A percentile compares a stretch with the other conserved stretches of the same genome.
These are phyloP conservation scores for Drosophila azteca DNA, from an alignment of 1,140 invertebrate species.

Conservation along the genomic window DNA sequence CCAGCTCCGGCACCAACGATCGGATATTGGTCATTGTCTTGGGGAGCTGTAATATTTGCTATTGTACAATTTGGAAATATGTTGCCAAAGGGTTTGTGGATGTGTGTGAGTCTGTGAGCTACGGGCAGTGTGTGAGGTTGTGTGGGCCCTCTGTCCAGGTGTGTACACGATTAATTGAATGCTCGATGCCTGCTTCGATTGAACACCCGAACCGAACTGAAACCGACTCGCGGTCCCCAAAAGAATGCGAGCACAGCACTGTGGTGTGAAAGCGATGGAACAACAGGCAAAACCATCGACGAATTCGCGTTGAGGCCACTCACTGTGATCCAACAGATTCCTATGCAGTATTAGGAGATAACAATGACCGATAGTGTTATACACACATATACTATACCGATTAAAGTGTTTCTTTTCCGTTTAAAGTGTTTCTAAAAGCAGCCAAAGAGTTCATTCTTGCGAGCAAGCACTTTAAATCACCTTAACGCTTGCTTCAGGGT, in stretches of 20 bases:
- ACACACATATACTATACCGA: too few relatives aligned
- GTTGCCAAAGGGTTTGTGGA: conserved; percentile 9
- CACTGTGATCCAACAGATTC: conserved; percentile 30
- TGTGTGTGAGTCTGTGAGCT: conserved; percentile 1
- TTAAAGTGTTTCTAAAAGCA: too few relatives aligned
- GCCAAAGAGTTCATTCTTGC: too few relatives aligned
- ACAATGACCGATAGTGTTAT: conserved; percentile 11
- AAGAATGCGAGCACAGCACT: conserved; percentile 4
- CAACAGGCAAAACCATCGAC: neutral
- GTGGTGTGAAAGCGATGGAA: conserved; percentile 8
- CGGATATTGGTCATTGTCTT: conserved; percentile 83
- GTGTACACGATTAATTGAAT: conserved; percentile 57
- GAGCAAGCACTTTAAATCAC: too few relatives aligned
- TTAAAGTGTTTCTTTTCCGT: neutral
- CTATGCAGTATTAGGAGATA: conserved; percentile 10
- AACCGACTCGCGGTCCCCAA: neutral
- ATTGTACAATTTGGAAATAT: conserved; percentile 29
- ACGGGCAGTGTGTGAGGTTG: neutral
- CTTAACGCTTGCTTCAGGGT: too few relatives aligned
- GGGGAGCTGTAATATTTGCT: conserved; percentile 38
- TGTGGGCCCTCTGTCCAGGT: conserved; percentile 42
- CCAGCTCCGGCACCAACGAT: conserved; percentile 84
- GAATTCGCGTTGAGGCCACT: neutral
- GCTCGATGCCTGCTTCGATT: conserved; percentile 47
- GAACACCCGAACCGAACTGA: neutral